These are phyloP conservation scores for Torymus texanus DNA, from an alignment of 2,888 invertebrate species.

Conservation along the genomic window DNA sequence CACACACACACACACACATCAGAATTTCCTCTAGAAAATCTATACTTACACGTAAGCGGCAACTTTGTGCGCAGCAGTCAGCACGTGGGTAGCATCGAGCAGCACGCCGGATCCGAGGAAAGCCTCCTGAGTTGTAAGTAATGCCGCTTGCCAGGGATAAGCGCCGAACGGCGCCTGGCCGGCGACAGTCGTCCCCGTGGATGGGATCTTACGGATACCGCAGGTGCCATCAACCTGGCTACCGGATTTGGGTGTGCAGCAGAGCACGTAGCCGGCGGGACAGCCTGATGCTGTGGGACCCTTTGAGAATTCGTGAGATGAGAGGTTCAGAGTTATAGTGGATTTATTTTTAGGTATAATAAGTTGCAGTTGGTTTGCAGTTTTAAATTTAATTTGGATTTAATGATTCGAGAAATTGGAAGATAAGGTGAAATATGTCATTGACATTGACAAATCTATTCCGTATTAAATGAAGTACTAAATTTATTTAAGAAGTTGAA, in stretches of 20 bases:
- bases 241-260: constrained; percentile 8
- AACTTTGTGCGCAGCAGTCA: constrained; percentile 77
- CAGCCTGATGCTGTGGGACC: constrained; percentile 19
- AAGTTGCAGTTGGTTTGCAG: too few species aligned
- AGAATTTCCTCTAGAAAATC: too few species aligned
- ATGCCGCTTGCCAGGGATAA: constrained; percentile 70
- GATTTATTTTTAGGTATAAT: too few species aligned
- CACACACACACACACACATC: background rate
- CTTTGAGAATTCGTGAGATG: background rate
- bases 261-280: constrained; percentile 37
- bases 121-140: constrained; percentile 59
- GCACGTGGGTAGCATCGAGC: constrained; percentile 72
- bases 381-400: too few species aligned
- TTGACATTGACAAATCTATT: too few species aligned
- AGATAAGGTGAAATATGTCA: too few species aligned
- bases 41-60: constrained; percentile 66
- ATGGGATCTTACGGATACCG: constrained; percentile 65
- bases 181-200: constrained; percentile 55
- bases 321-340: too few species aligned
- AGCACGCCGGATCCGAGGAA: constrained; percentile 71
- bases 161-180: constrained; percentile 67
- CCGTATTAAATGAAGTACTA: too few species aligned
- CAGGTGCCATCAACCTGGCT: constrained; percentile 58
- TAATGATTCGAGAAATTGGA: too few species aligned
- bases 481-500: too few species aligned